Base-by-base conservation (phyloP, 2,888 invertebrate species). In the Blastobasis lacticolella region DNA sequence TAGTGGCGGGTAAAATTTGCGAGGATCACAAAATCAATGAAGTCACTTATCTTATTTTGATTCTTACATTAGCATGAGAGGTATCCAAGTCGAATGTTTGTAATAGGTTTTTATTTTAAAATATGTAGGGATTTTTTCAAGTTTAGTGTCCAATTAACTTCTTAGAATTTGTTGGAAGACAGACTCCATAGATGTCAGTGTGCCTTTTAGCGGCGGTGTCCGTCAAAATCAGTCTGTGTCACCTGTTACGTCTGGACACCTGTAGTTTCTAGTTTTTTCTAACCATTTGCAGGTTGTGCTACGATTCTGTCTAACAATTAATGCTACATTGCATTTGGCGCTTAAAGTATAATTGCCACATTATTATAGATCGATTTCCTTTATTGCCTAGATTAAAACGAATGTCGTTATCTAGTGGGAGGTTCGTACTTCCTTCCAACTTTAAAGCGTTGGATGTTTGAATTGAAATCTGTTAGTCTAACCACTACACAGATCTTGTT, bases 161-260 rank as follows among this genome's bases (percentile, higher is more conserved):
- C 10, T 10, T 43, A 42, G 6, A 47, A 43, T 55, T 36, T 54
- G 57, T 54, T 49, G 55, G 49, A 46, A 43, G 43, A 9, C 23
- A 38, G 4, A 46, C 49, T 55, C 55, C 10, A 52, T n/a, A 38
- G 8, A 38, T 38, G 44, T 10, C 49, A 6, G 38, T 49, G 51
- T 55, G 38, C 48, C 57, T 44, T 46, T 59, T 54, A 63, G 60
- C 58, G 66, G 67, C 69, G 69, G 67, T 72, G 69, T 67, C 60
- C 70, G 64, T 75, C 71, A 70, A 77, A 77, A 77, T 75, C 75
- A 73, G 70, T 74, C 75, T 67, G 66, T 66, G 70, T 64, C 66
- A 67, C 66, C 66, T 67, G 73, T 70, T 66, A 64, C 62, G 60
- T 63, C 56, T 53, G 57, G 61, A 66, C 75, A 75, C 75, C 75